Percentiles rank a stretch among this genome's conserved stretches.
Evolutionary conservation across 2,888 invertebrate species (phyloP).

Genomic region (Drosophila colorata): DNA sequence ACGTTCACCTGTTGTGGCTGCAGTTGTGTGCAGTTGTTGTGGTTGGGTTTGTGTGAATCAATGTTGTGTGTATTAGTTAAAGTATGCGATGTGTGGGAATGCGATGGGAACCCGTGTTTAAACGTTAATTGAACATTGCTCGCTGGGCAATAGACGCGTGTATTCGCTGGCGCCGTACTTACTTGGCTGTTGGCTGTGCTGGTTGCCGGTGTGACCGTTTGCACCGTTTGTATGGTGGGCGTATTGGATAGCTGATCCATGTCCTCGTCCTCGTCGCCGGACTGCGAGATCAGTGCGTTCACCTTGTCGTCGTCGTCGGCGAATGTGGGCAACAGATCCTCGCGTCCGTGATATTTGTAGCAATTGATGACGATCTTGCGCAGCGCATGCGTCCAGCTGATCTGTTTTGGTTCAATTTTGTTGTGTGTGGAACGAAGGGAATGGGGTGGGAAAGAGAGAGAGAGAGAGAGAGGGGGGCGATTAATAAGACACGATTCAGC

Average conservation of each 20-base stretch:
- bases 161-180: conserved; percentile 42
- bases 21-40: conserved; percentile 8
- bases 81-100: neutral
- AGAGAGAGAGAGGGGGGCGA: conserved; percentile 15
- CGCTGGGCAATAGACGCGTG: too few relatives aligned
- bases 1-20: conserved; percentile 84
- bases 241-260: conserved; percentile 76
- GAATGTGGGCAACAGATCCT: conserved; percentile 97
- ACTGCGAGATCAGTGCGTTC: conserved; percentile 86
- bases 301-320: conserved; percentile 95
- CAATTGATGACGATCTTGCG: conserved; percentile 98
- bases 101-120: conserved; percentile 2
- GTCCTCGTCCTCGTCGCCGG: conserved; percentile 79
- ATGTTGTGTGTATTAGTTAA: conserved; percentile 14
- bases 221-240: conserved; percentile 75
- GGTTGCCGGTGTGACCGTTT: conserved; percentile 71
- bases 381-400: conserved; percentile 98
- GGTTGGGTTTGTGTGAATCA: conserved; percentile 14
- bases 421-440: neutral
- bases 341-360: conserved; percentile 98
- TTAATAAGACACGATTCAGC: conserved; percentile 42
- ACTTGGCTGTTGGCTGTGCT: conserved; percentile 69
- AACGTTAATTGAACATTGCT: conserved; percentile 5
- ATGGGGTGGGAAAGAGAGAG: too few relatives aligned
- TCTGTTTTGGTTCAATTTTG: conserved; percentile 87